Evolutionary conservation across 2,113 vertebrate genomes (phyloP).

Genomic region (Nyctereutes procyonoides): DNA sequence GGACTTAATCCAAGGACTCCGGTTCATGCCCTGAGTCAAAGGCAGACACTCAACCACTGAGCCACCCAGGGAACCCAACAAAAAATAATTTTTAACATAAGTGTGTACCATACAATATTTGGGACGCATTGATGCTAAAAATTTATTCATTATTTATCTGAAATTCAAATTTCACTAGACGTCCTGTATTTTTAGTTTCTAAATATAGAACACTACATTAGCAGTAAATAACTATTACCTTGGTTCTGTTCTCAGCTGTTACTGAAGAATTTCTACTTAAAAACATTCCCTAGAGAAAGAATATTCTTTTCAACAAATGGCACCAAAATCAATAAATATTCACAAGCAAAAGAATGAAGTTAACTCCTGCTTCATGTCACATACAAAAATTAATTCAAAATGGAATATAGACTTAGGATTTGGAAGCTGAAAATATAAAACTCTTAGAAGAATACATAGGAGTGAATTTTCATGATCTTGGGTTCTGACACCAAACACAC

Average conservation of each 20-base stretch:
- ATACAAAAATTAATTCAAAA: neutral
- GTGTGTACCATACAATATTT: neutral
- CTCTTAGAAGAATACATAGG: neutral
- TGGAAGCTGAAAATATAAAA: neutral
- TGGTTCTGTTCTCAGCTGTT: neutral
- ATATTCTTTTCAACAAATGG: neutral
- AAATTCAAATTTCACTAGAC: neutral
- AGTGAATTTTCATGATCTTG: neutral
- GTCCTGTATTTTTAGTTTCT: conserved; percentile 15
- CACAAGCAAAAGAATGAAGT: neutral
- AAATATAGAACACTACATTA: neutral
- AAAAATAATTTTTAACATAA: neutral
- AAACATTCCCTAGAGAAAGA: neutral
- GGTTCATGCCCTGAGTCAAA: no score
- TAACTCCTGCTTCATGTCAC: neutral
- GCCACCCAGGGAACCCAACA: no score
- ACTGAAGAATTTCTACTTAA: conserved; percentile 17
- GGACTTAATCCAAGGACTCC: no score
- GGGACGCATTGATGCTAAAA: neutral
- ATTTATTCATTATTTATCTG: neutral
- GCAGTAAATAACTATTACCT: neutral
- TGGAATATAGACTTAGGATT: neutral
- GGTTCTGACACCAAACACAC: neutral
- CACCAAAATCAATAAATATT: neutral
- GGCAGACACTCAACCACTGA: no score